Base-by-base conservation (phyloP, 2,797 vertebrate species). In the Lithobates pipiens region DNA sequence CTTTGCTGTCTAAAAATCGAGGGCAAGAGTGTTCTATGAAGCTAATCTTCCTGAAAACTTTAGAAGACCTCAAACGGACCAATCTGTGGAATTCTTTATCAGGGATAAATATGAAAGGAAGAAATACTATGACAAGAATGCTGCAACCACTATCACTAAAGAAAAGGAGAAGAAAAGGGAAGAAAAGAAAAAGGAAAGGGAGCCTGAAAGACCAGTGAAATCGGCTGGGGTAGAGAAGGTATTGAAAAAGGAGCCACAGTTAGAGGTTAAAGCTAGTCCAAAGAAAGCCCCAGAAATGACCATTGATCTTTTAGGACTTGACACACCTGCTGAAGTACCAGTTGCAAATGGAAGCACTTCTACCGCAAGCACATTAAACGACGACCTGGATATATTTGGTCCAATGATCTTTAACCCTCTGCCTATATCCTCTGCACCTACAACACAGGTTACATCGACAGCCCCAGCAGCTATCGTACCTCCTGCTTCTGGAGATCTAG, bases 41-140 rank as follows among this genome's bases (percentile, higher is more conserved):
- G 97, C 97, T 88, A 96, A 98, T 92, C 96, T 99, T 86, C 98
- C 98, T 85, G 98, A 99, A 89, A 97, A 92, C 91, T 99, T 99
- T 92, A 96, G 95, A 93, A 95, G 98, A 89, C 97, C 98, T 88
- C 98, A 99, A 91, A 98, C 97, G 32, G 98, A 99, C 93, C 98
- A 99, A 97, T 95, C 98, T 74, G 97, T 99, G 93, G 98, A 99
- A 90, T 97, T 99, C 93, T 99, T 99, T 94, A 98, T 99, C 94
- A 96, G 98, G 92, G 98, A 99, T 95, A 99, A 99, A 92, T 99
- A 99, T 0, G 98, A 99, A 91, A 98, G 97, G 94, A 99, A 99
- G 95, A 98, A 98, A 91, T 99, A 98, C 91, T 96, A 96, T 0
- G 94, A 99, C 92, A 96, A 97, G 94, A 98, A 97, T 85, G 95